Evolutionary conservation across 2,888 invertebrate species (phyloP).

Genomic region (Drosophila antonietae): DNA sequence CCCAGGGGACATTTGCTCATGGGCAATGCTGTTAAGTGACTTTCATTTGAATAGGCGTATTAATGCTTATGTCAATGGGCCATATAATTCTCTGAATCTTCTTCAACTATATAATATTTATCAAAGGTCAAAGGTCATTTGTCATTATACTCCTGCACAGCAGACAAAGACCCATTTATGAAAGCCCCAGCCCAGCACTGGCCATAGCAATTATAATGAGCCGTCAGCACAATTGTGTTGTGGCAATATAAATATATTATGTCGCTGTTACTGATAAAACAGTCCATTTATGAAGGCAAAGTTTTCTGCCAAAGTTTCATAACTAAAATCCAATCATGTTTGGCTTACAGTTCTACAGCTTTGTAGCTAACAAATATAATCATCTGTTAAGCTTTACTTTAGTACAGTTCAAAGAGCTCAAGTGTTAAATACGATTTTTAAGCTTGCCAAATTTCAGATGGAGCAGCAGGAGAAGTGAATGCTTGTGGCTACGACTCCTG

Average conservation of each 20-base stretch:
- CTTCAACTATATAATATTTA: not conserved
- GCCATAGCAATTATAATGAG: not conserved
- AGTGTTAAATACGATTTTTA: not conserved
- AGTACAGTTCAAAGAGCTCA: not conserved
- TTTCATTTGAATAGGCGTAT: not conserved
- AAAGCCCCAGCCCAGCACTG: not conserved
- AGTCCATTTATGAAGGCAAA: not conserved
- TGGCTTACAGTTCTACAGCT: not conserved
- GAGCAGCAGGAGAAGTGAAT: not conserved
- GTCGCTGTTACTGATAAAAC: not conserved
- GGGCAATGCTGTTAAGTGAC: not conserved
- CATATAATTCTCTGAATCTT: not conserved
- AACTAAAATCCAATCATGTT: constrained; percentile 1
- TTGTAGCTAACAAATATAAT: not conserved
- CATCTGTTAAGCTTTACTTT: not conserved
- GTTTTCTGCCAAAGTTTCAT: not conserved
- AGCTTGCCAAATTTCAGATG: not conserved
- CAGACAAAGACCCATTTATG: not conserved
- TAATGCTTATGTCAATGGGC: not conserved
- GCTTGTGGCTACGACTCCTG: not conserved
- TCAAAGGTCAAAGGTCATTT: not conserved
- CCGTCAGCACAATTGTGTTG: not conserved
- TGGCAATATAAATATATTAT: not conserved
- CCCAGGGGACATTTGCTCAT: not conserved
- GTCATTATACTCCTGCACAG: not conserved